phyloP scores from a whole-genome alignment of 2,797 vertebrate species.

The Fratercula arctica region DNA sequence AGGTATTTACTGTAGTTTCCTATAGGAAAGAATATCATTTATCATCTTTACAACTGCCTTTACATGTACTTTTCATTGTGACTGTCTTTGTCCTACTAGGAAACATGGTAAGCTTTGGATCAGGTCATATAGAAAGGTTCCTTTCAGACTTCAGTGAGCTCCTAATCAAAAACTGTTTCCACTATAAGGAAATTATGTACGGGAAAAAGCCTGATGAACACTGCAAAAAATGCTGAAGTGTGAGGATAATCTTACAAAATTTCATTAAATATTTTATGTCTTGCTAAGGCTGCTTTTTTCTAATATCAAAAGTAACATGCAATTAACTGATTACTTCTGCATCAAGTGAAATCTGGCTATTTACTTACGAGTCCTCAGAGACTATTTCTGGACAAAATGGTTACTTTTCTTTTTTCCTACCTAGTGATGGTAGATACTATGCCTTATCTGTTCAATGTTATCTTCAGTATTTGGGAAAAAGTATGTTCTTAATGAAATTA shows the following conservation, averaged over 20 bases:
- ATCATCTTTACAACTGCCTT: not conserved
- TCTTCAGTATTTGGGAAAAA: not conserved
- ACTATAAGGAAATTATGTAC: not conserved
- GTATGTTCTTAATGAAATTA: not conserved
- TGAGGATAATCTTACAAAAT: constrained; percentile 33
- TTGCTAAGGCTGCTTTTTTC: constrained; percentile 33
- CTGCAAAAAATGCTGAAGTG: not conserved
- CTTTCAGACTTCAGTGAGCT: not conserved
- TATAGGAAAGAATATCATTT: not conserved
- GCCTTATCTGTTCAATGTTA: not conserved
- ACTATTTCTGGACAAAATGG: constrained; percentile 30
- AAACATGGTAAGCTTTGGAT: not conserved
- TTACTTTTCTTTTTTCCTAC: not conserved
- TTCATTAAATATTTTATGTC: constrained; percentile 56
- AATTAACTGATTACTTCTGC: constrained; percentile 54
- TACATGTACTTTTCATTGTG: not conserved
- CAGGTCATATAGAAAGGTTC: not conserved
- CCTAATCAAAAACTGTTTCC: not conserved
- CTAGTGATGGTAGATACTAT: not conserved
- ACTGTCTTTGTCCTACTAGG: not conserved
- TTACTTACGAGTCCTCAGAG: constrained; percentile 37
- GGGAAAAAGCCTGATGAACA: not conserved
- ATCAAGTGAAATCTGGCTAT: constrained; percentile 23
- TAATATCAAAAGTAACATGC: constrained; percentile 20
- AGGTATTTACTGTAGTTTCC: not conserved